Percentiles rank a stretch among this genome's conserved stretches.
Conservation (phyloP, 1,140 invertebrate species). For the Sitobion miscanthi region DNA sequence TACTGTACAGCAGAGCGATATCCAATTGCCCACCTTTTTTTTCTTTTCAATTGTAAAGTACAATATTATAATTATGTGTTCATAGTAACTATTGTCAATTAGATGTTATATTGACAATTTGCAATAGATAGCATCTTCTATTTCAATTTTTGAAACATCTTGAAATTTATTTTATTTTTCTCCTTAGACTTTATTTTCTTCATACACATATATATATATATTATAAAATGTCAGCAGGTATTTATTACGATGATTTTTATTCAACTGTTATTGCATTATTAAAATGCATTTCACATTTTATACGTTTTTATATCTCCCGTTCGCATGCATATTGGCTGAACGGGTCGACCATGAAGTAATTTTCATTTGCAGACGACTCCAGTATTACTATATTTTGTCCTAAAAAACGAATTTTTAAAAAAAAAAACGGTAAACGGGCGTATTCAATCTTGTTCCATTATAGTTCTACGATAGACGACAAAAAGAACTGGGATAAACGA, state of each 20-base stretch:
- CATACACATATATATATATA: too few species aligned
- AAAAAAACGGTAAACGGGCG: neutral
- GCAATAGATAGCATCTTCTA: neutral
- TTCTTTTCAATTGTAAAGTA: neutral
- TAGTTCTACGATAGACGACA: neutral
- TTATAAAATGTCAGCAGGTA: neutral
- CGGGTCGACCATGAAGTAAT: neutral
- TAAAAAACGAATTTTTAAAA: neutral
- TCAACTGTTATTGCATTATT: neutral
- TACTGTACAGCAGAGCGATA: too few species aligned
- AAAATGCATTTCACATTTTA: neutral
- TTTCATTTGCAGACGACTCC: neutral
- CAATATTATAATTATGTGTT: neutral
- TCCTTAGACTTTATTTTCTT: neutral
- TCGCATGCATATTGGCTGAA: neutral
- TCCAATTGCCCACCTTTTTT: neutral
- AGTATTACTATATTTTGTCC: neutral
- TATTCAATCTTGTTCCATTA: neutral
- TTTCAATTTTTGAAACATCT: neutral
- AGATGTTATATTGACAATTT: neutral
- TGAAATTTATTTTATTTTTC: neutral
- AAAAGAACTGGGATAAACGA: neutral
- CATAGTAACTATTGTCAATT: neutral
- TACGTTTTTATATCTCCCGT: neutral
- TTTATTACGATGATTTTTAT: neutral